phyloP scores from a whole-genome alignment of 2,113 vertebrate genomes.

The Sylvia atricapilla region DNA sequence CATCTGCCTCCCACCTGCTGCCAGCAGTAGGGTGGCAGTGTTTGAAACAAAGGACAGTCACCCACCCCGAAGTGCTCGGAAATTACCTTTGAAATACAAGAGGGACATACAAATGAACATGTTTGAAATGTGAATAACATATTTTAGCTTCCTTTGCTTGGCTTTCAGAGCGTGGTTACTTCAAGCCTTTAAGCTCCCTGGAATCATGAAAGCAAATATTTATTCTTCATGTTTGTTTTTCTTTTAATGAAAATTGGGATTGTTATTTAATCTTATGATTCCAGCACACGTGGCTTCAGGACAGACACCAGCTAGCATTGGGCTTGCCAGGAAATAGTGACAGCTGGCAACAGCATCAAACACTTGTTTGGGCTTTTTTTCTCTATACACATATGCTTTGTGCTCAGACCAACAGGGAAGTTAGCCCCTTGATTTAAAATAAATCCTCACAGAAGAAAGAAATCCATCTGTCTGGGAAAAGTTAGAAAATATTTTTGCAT shows the following conservation, averaged over 20 bases:
- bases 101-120: not conserved
- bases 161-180: not conserved
- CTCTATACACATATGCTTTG: not conserved
- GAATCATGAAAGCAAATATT: not conserved
- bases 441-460: conserved; percentile 40
- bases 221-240: not conserved
- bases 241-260: conserved; percentile 18
- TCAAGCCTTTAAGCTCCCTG: not conserved
- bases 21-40: not conserved
- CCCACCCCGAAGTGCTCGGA: not conserved
- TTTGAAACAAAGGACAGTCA: not conserved
- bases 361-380: conserved; percentile 8
- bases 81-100: not conserved
- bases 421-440: not conserved
- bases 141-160: not conserved
- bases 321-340: not conserved
- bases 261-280: not conserved
- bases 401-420: not conserved
- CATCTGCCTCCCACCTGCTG: not conserved
- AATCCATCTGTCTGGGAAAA: conserved; percentile 46
- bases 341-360: not conserved
- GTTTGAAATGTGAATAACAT: not conserved
- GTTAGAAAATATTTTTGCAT: conserved; percentile 76
- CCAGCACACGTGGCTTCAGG: not conserved
- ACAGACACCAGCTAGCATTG: not conserved